Base-by-base conservation (phyloP, 1,140 invertebrate species). In the Myzus persicae region DNA sequence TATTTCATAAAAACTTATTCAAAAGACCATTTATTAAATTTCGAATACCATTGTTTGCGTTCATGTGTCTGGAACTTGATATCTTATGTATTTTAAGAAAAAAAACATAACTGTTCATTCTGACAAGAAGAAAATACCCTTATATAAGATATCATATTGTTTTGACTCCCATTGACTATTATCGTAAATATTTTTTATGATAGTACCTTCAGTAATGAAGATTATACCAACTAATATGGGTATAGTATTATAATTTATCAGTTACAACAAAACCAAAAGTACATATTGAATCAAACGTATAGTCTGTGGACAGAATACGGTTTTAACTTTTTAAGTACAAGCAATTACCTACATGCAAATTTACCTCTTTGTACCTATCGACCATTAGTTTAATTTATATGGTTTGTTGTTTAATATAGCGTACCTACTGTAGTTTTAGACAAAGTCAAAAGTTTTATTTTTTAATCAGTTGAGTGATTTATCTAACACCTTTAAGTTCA, bases 1-100 rank as follows among this genome's bases (percentile, higher is more conserved):
- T 89, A 40, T 89, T 54, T 54, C 46, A 54, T 89, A 89, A 51
- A 89, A 88, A 89, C 48, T 89, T 51, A 89, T 89, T 54, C 88
- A 54, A 89, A 54, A 54, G 46, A 54, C 36, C 36, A 54, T 89
- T 89, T 54, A 89, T 89, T 89, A 89, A 89, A 89, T 89, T 89
- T 54, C n/a, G 22, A 54, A 89, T 38, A 54, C 36, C 11, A 89
- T 89, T 89, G 88, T 89, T 89, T 54, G 36, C 48, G 48, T 40
- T 54, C 46, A 38, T 89, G 88, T 54, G 48, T 40, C 48, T 40
- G 46, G 46, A 54, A 89, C 46, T 89, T 54, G 88, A 54, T 88
- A 51, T 48, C 22, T 54, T 14, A 48, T n/a, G 24, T n/a, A 46
- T 46, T n/a, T 9, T 51, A 54, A 22, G n/a, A n/a, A 26, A 54